Percentiles rank a stretch among this genome's conserved stretches.
These are phyloP conservation scores for Mimachlamys varia DNA, from an alignment of 2,888 invertebrate genomes.

Conservation along the genomic window DNA sequence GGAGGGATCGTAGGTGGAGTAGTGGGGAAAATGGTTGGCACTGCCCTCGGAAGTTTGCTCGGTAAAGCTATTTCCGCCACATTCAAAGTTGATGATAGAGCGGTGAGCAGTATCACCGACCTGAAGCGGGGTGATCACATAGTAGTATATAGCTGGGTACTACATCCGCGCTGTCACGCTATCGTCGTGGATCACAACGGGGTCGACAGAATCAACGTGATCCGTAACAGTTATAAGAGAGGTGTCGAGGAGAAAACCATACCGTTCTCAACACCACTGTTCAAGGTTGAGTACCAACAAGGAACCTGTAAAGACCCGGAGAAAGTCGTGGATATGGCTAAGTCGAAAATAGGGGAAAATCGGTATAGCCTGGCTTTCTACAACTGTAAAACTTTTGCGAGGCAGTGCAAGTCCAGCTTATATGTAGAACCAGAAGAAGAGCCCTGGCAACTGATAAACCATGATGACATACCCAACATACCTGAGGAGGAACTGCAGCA, in stretches of 20 bases:
- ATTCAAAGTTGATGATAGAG: constrained; percentile 3
- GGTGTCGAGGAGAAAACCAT: background rate
- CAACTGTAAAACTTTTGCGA: background rate
- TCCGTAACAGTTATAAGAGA: background rate
- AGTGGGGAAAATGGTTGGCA: background rate
- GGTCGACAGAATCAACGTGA: background rate
- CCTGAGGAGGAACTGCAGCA: background rate
- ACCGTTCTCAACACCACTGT: background rate
- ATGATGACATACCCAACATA: background rate
- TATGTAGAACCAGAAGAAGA: background rate
- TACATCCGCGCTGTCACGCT: constrained; percentile 10
- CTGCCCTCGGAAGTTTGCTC: background rate
- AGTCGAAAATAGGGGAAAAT: background rate
- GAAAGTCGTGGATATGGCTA: background rate
- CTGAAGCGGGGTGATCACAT: background rate
- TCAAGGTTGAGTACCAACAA: background rate
- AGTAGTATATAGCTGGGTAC: background rate
- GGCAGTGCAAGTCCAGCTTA: background rate
- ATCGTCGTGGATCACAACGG: background rate
- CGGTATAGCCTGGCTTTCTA: background rate
- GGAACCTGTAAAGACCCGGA: background rate
- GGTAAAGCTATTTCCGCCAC: background rate
- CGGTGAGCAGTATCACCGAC: background rate
- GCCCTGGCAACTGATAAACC: background rate
- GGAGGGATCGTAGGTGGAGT: constrained; percentile 46